Evolutionary conservation across 2,888 invertebrate species (phyloP), one percentile per base, ranked within the genome.

Genomic region (Punctoribates punctum): DNA sequence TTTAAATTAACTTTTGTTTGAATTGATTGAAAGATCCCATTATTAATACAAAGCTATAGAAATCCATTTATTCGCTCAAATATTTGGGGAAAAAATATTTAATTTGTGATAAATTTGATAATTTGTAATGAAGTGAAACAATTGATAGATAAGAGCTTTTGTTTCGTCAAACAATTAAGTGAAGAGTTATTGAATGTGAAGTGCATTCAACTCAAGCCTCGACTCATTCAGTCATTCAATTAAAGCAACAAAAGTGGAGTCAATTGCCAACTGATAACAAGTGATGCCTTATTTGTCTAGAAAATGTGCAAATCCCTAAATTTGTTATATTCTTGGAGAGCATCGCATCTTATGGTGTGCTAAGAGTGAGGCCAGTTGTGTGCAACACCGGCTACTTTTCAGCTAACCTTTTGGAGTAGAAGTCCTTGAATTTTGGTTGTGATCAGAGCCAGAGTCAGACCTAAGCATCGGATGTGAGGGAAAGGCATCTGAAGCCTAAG

Each of bases 361-460:
- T 34, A 34, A 34, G 48, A 48, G 17, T 48, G 48, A 48, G 48
- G 48, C 48, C 48, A 48, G 17, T 20, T 20, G 20, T 51, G n/a
- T 51, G n/a, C 34, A 34, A 34, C 51, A 51, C 51, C 11, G 51
- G 20, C 5, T 11, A 48, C 4, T 48, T 3, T 17, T 48, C 15
- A 17, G 48, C 48, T 17, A 17, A 48, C 48, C 3, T 48, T 17
- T 48, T 20, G 15, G n/a, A 51, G 57, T 57, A 20, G 57, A 9
- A 57, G 57, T 57, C 57, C 57, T 57, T 57, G 57, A 57, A 57
- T 9, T 57, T 57, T 48, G 48, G 57, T 57, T 57, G 23, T 57
- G 57, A 5, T 57, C 20, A 25, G 48, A 34, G 34, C 8, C 4
- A 48, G 48, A 34, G 34, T 34, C 4, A 48, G 48, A 48, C 15